Percentiles rank a stretch among this genome's conserved stretches.
These are phyloP conservation scores for Leptopilina syphax DNA, from an alignment of 2,888 invertebrate species.

Conservation along the genomic window DNA sequence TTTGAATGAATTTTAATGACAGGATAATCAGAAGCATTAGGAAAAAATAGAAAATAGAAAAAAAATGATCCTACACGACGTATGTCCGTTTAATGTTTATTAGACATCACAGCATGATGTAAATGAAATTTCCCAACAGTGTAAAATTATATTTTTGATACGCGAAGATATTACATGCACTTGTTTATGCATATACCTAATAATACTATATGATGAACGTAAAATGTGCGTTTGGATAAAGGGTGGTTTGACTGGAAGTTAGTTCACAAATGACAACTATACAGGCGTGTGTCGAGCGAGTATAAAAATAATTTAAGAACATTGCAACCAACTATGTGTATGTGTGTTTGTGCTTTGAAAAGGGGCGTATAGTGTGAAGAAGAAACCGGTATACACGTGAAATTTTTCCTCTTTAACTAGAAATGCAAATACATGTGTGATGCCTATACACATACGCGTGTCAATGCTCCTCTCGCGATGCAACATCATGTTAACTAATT, in stretches of 20 bases:
- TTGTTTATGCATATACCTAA: neutral
- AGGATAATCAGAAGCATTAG: neutral
- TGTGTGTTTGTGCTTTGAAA: neutral
- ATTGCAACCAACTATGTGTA: neutral
- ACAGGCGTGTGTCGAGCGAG: neutral
- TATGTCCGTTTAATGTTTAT: too few relatives aligned
- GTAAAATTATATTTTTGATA: neutral
- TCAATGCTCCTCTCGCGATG: constrained; percentile 59
- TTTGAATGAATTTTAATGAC: too few relatives aligned
- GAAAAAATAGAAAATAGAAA: too few relatives aligned
- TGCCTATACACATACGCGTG: constrained; percentile 39
- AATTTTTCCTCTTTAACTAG: constrained; percentile 23
- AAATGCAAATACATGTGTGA: neutral
- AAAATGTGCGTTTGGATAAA: neutral
- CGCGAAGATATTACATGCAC: neutral
- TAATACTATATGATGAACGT: neutral
- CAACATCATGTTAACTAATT: constrained; percentile 61
- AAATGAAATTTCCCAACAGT: constrained; percentile 1
- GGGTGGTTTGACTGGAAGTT: constrained; percentile 8
- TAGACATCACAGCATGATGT: neutral
- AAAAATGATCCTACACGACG: too few relatives aligned
- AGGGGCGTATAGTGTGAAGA: neutral
- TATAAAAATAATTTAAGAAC: constrained; percentile 32
- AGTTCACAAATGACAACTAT: neutral
- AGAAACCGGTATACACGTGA: constrained; percentile 16